These are phyloP conservation scores for Sebastes aleutianus DNA, from an alignment of 2,797 vertebrate species.

Conservation along the genomic window DNA sequence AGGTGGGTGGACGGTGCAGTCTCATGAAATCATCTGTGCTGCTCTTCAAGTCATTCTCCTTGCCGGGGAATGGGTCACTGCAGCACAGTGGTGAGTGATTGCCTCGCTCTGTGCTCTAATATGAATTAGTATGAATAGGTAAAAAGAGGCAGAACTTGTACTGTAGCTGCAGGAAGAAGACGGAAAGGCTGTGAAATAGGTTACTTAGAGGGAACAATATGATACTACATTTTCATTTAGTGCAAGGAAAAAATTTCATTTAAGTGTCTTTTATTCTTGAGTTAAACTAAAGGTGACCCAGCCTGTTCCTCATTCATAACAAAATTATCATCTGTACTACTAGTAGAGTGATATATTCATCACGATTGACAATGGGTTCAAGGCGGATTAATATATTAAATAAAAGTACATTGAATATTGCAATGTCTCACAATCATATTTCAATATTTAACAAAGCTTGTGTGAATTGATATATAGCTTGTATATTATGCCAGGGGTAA, in stretches of 20 bases:
- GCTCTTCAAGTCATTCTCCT: constrained; percentile 68
- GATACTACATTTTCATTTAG: constrained; percentile 4
- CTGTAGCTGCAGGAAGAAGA: background rate
- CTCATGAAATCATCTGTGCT: constrained; percentile 70
- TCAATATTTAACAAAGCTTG: background rate
- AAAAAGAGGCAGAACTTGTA: background rate
- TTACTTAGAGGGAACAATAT: constrained; percentile 6
- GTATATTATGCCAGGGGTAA: background rate
- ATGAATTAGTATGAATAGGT: constrained; percentile 41
- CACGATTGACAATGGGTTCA: background rate
- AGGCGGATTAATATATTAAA: background rate
- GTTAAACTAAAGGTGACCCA: background rate
- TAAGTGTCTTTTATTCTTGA: constrained; percentile 2
- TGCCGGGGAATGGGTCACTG: constrained; percentile 61
- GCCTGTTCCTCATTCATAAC: background rate
- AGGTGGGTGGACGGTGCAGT: constrained; percentile 68
- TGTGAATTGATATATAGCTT: background rate
- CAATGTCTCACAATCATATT: background rate
- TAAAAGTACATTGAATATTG: background rate
- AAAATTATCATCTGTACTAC: background rate
- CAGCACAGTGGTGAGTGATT: constrained; percentile 43
- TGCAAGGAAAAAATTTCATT: background rate
- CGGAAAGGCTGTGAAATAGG: constrained; percentile 3
- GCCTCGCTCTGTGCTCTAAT: constrained; percentile 29
- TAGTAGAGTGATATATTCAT: background rate